Conservation (phyloP, 1,140 invertebrate species). For the Chymomyza costata region DNA sequence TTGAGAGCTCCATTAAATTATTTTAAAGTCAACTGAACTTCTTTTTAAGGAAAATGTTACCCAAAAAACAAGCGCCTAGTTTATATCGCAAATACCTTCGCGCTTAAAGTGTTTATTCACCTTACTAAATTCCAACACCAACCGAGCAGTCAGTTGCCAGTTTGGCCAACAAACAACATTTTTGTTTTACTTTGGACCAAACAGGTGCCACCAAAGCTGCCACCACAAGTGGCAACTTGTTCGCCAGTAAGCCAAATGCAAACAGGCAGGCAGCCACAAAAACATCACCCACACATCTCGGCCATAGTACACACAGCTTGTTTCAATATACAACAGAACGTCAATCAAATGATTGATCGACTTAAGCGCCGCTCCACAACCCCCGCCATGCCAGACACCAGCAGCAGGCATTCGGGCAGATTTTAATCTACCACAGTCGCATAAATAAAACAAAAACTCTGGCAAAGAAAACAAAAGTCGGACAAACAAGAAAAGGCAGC, state of each 20-base stretch:
- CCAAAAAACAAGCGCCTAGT: no score
- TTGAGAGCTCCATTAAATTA: no score
- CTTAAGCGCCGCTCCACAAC: conserved; percentile 9
- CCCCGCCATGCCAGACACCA: background rate
- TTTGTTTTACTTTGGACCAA: conserved; percentile 18
- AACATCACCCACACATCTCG: no score
- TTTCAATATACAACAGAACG: conserved; percentile 42
- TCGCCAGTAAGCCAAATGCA: conserved; percentile 8
- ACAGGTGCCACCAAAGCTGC: conserved; percentile 36
- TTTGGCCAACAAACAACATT: conserved; percentile 44
- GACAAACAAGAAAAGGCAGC: conserved; percentile 37
- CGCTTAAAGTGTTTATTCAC: no score
- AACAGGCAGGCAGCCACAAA: conserved; percentile 17
- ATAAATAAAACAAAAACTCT: conserved; percentile 62
- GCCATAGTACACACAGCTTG: conserved; percentile 16
- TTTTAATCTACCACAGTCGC: conserved; percentile 53
- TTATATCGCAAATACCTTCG: no score
- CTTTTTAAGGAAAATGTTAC: no score
- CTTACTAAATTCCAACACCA: no score
- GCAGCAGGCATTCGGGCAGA: conserved; percentile 23
- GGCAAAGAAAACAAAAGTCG: conserved; percentile 6
- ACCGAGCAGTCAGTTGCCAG: conserved; percentile 3
- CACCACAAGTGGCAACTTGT: conserved; percentile 15
- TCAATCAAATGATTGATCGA: conserved; percentile 71
- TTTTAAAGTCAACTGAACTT: no score